Evolutionary conservation across 2,888 invertebrate genomes (phyloP).

Genomic region (Ennomos fuscantarius): DNA sequence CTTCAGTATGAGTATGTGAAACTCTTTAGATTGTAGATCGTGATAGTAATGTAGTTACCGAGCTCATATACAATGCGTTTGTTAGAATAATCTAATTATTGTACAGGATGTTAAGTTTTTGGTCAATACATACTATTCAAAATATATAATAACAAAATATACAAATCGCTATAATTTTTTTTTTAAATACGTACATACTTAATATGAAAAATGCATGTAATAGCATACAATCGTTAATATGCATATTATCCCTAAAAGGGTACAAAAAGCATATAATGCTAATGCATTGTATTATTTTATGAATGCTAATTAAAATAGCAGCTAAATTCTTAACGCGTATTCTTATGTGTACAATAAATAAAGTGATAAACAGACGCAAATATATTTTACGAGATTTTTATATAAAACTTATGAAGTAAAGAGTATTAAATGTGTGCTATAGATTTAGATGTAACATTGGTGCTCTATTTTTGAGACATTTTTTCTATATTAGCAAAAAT

Average conservation of each 20-base stretch:
- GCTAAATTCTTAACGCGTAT: constrained; percentile 22
- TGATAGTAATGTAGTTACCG: no score
- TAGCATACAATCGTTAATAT: background rate
- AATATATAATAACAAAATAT: no score
- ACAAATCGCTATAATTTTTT: no score
- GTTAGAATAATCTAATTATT: no score
- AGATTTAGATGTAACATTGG: constrained; percentile 41
- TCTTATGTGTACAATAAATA: constrained; percentile 17
- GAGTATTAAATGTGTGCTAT: constrained; percentile 49
- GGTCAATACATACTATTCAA: no score
- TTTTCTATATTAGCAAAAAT: constrained; percentile 30
- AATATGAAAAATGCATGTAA: no score
- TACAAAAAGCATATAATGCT: constrained; percentile 35
- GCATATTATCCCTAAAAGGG: constrained; percentile 25
- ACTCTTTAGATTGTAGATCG: no score
- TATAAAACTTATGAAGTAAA: constrained; percentile 27
- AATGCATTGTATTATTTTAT: constrained; percentile 41
- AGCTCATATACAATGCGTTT: no score
- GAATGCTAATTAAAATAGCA: constrained; percentile 27
- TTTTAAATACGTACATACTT: no score
- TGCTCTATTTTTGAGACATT: constrained; percentile 57
- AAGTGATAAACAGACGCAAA: constrained; percentile 33
- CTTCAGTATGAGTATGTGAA: no score
- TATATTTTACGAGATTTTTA: constrained; percentile 24
- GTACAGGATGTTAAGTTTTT: no score